These are phyloP conservation scores for Chanos chanos DNA, from an alignment of 2,797 vertebrate genomes.

Conservation along the genomic window DNA sequence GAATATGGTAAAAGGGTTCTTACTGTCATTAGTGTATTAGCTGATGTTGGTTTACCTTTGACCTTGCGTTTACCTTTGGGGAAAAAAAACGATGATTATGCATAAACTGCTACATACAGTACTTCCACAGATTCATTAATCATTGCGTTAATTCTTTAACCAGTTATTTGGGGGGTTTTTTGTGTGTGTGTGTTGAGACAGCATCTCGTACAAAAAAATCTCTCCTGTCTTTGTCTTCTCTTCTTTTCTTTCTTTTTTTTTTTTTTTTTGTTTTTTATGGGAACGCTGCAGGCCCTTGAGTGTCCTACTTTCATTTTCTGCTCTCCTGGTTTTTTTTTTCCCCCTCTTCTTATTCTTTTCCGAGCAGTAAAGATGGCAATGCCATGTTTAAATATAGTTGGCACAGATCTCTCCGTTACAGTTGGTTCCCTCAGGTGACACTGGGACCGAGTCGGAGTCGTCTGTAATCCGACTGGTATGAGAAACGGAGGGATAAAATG, in stretches of 20 bases:
- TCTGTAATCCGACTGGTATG: conserved; percentile 35
- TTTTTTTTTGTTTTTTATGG: conserved; percentile 54
- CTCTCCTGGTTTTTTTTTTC: conserved; percentile 1
- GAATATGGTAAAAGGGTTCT: too few relatives aligned
- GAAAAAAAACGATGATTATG: too few relatives aligned
- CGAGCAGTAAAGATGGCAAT: conserved; percentile 57
- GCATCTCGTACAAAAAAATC: conserved; percentile 18
- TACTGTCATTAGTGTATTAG: too few relatives aligned
- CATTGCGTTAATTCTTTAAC: too few relatives aligned
- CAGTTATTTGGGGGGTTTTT: too few relatives aligned
- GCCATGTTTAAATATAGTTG: conserved; percentile 62
- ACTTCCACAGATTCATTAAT: too few relatives aligned
- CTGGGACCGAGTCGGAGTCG: conserved; percentile 48
- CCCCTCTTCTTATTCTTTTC: conserved; percentile 43
- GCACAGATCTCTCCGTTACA: conserved; percentile 58
- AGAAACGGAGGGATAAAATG: conserved; percentile 16
- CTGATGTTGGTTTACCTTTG: too few relatives aligned
- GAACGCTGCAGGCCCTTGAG: conserved; percentile 60
- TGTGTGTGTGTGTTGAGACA: conserved; percentile 34
- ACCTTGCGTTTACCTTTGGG: too few relatives aligned
- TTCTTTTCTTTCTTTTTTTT: conserved; percentile 52
- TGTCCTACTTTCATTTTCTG: conserved; percentile 68
- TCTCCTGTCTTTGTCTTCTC: not conserved
- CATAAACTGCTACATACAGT: too few relatives aligned
- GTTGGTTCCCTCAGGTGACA: conserved; percentile 24